Evolutionary conservation across 2,888 invertebrate species (phyloP).

Genomic region (Caenorhabditis drosophilae): DNA sequence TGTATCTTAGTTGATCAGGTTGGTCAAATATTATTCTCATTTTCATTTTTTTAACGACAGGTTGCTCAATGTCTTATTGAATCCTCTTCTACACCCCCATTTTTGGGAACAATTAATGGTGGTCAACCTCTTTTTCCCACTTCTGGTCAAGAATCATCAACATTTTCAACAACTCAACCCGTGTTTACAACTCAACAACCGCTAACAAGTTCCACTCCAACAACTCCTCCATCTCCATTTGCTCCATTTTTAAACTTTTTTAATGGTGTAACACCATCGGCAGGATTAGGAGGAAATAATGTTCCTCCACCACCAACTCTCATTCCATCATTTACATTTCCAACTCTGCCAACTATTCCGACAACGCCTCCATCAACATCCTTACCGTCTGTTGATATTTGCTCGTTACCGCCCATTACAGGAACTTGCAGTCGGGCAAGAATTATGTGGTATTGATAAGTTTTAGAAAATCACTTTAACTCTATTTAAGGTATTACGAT

Average conservation of each 20-base stretch:
- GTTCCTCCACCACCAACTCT: constrained; percentile 15
- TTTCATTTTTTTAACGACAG: constrained; percentile 26
- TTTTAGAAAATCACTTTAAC: background rate
- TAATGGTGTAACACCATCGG: constrained; percentile 23
- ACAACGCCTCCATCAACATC: constrained; percentile 38
- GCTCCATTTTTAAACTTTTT: constrained; percentile 43
- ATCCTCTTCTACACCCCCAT: constrained; percentile 20
- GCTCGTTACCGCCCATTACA: constrained; percentile 48
- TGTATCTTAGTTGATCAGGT: constrained; percentile 49
- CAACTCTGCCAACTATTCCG: constrained; percentile 35
- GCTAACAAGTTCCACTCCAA: background rate
- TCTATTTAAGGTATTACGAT: constrained; percentile 48
- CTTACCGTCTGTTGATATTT: constrained; percentile 26
- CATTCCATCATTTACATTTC: constrained; percentile 33
- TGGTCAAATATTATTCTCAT: no score
- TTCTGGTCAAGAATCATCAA: constrained; percentile 8
- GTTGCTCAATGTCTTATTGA: constrained; percentile 47
- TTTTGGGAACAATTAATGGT: constrained; percentile 36
- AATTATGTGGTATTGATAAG: constrained; percentile 47
- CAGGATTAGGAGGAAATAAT: background rate
- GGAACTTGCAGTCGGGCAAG: constrained; percentile 47
- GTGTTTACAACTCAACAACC: no score
- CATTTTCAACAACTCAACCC: constrained; percentile 7
- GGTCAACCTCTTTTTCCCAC: constrained; percentile 25
- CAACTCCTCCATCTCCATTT: constrained; percentile 38